Conservation (phyloP, 2,113 vertebrate genomes). For the Triplophysa dalaica region DNA sequence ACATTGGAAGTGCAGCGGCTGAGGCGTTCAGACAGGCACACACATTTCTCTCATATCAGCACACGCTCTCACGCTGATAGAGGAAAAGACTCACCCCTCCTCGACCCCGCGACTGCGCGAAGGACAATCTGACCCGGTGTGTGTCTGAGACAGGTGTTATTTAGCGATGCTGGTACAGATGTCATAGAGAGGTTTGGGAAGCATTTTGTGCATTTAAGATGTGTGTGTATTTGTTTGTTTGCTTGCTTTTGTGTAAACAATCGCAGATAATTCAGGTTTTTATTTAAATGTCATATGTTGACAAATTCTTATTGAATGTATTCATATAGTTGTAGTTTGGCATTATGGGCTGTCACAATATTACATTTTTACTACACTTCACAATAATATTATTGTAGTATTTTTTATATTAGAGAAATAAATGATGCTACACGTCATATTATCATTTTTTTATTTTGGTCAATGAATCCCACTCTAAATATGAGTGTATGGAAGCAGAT, state of each 20-base stretch:
- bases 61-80: conserved; percentile 47
- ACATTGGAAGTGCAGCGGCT: conserved; percentile 58
- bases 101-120: conserved; percentile 4
- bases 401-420: too few species aligned
- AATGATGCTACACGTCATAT: too few species aligned
- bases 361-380: too few species aligned
- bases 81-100: conserved; percentile 31
- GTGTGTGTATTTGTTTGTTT: not conserved
- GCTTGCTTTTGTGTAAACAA: not conserved
- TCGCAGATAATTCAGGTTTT: not conserved
- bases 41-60: conserved; percentile 48
- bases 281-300: too few species aligned
- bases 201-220: not conserved
- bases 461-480: too few species aligned
- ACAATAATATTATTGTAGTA: too few species aligned
- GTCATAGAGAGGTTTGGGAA: not conserved
- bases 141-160: not conserved
- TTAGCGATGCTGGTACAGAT: not conserved
- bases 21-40: conserved; percentile 45
- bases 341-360: too few species aligned
- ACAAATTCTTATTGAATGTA: too few species aligned
- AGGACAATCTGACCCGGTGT: not conserved
- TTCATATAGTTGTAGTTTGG: too few species aligned
- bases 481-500: too few species aligned
- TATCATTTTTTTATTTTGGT: too few species aligned